Evolutionary conservation across 1,140 invertebrate genomes (phyloP), one percentile per base, ranked within the genome.

Genomic region (Acromyrmex echinatior): DNA sequence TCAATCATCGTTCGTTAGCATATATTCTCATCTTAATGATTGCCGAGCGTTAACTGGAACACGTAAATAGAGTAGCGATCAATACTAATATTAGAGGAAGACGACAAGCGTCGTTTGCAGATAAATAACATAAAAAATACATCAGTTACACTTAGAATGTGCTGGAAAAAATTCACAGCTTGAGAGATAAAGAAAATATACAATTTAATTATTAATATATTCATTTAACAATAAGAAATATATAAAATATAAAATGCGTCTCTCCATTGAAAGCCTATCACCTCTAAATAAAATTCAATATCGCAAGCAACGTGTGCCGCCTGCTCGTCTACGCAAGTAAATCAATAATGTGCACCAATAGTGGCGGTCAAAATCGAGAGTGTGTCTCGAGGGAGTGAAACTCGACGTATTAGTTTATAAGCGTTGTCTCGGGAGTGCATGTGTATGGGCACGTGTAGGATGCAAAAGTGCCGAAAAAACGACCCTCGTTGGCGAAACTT

Each of bases 401-500:
- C 9, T 51, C 31, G 65, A 25, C 21, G 66, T 39, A 28, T 58
- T 16, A 45, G 21, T 39, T 56, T 65, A 56, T 45, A 71, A 81
- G 21, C 66, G 66, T 60, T 58, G 79, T 81, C 51, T 71, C 78
- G 63, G 18, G 31, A 35, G 45, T 68, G 18, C 63, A 28, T 4
- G 62, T 35, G 62, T 9, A 45, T n/a, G 58, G 18, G 18, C 39
- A n/a, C n/a, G 16, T 21, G 2, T 10, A 49, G 18, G 68, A 31
- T 25, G 80, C 56, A 62, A 76, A 63, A 84, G 28, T 21, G 58
- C 53, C 56, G 62, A 86, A 87, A 91, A 91, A 86, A 92, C 86
- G 85, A 80, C 78, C 70, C 58, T 76, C 49, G 66, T 76, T 63
- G 53, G 58, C 45, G 74, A 74, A 91, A 91, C 86, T 87, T 90